These are phyloP conservation scores for Platynereis dumerilii DNA, from an alignment of 2,888 invertebrate genomes.

Conservation along the genomic window DNA sequence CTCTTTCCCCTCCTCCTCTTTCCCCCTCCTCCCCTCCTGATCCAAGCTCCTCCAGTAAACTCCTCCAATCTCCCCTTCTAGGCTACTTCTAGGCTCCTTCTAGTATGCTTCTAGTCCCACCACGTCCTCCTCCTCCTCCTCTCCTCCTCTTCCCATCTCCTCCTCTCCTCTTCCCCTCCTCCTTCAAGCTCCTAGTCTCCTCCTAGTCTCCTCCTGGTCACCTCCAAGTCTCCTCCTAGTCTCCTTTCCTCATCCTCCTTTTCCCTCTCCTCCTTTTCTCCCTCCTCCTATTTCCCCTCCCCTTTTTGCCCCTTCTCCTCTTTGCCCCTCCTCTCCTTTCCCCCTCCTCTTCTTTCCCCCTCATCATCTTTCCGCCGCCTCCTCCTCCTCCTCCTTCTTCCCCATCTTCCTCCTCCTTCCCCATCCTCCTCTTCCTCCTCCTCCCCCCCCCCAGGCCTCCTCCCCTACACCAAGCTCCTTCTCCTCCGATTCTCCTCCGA, in stretches of 20 bases:
- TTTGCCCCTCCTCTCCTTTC: not conserved
- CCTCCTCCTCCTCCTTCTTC: not conserved
- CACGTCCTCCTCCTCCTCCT: not conserved
- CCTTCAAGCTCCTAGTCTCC: too few species aligned
- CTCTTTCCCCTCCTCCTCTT: not conserved
- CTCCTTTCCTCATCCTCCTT: too few species aligned
- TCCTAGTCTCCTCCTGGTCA: too few species aligned
- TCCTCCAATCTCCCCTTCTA: too few species aligned
- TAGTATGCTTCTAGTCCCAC: too few species aligned
- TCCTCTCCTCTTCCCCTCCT: not conserved
- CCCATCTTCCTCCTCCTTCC: not conserved
- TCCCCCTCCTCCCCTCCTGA: not conserved
- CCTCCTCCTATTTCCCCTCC: too few species aligned
- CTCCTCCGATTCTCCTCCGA: too few species aligned
- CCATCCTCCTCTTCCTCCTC: not conserved
- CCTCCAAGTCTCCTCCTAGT: too few species aligned
- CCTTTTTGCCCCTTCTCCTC: not conserved
- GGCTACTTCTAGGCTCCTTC: too few species aligned
- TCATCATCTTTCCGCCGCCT: too few species aligned
- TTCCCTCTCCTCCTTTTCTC: not conserved
- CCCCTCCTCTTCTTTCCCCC: not conserved
- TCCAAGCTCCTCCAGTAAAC: too few species aligned
- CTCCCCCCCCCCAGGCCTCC: not conserved
- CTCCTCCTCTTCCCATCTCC: not conserved
- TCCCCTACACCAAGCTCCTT: too few species aligned